These are phyloP conservation scores for Clarias gariepinus DNA, from an alignment of 2,113 vertebrate genomes.

Conservation along the genomic window DNA sequence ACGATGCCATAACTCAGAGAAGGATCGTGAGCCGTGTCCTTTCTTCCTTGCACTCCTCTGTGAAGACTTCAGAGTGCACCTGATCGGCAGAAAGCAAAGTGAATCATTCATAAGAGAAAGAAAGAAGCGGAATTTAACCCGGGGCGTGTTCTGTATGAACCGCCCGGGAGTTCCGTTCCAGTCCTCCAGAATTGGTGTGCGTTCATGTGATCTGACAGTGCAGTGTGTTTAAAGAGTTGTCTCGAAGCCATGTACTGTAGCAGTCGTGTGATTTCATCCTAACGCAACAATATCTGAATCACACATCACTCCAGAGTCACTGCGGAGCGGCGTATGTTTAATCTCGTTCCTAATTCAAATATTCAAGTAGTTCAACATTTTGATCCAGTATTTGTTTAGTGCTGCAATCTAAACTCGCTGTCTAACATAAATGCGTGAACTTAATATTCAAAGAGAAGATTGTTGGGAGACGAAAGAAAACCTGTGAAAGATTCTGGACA, in stretches of 20 bases:
- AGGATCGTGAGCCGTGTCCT: conserved; percentile 34
- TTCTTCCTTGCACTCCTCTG: background rate
- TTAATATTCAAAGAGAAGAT: background rate
- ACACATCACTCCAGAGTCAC: background rate
- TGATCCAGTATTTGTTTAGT: background rate
- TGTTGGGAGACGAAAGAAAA: background rate
- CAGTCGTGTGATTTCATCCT: background rate
- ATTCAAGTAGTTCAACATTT: background rate
- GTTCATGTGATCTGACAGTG: background rate
- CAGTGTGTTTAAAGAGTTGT: conserved; percentile 3
- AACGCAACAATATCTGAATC: background rate
- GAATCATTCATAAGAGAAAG: conserved; percentile 26
- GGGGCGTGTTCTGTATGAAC: background rate
- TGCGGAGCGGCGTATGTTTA: background rate
- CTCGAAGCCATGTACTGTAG: background rate
- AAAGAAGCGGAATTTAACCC: background rate
- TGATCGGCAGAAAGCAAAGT: conserved; percentile 1
- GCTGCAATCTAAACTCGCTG: background rate
- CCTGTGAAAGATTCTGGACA: background rate
- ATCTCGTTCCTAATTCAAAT: background rate
- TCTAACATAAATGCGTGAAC: background rate
- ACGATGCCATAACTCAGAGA: conserved; percentile 39
- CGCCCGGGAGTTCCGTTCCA: background rate
- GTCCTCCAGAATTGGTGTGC: conserved; percentile 3
- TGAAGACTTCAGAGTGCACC: background rate